These are phyloP conservation scores for Drosophila nebulosa DNA, from an alignment of 1,140 invertebrate species.

Conservation along the genomic window DNA sequence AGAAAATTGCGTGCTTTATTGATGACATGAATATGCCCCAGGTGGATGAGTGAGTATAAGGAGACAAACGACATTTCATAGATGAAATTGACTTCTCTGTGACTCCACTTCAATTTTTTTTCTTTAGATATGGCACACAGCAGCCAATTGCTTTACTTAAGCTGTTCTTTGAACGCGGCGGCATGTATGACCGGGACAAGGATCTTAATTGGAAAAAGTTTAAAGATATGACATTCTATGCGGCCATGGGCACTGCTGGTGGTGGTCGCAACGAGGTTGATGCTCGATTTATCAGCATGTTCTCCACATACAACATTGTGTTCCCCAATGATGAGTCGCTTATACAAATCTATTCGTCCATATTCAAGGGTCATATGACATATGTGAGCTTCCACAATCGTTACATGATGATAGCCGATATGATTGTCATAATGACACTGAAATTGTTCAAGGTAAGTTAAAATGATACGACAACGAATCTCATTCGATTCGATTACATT, in stretches of 20 bases:
- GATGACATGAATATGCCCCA: constrained; percentile 97
- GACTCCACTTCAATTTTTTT: too few relatives aligned
- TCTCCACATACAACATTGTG: constrained; percentile 92
- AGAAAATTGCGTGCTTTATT: constrained; percentile 93
- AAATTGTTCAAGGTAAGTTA: constrained; percentile 88
- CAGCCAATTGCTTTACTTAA: constrained; percentile 95
- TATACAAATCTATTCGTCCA: constrained; percentile 91
- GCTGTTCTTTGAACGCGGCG: constrained; percentile 90
- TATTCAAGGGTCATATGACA: constrained; percentile 88
- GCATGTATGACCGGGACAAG: constrained; percentile 93
- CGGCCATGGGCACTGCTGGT: constrained; percentile 87
- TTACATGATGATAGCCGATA: constrained; percentile 85
- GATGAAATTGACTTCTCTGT: background rate
- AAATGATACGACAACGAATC: background rate
- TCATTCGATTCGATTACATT: background rate
- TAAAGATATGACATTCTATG: constrained; percentile 90
- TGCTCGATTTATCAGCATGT: constrained; percentile 93
- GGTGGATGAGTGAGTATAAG: constrained; percentile 83
- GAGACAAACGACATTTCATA: constrained; percentile 3
- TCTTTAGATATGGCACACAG: constrained; percentile 93
- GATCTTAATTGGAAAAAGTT: constrained; percentile 94
- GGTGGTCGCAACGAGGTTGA: constrained; percentile 94
- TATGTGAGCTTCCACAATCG: constrained; percentile 84
- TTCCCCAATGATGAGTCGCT: constrained; percentile 90
- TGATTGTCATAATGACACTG: constrained; percentile 89